These are phyloP conservation scores for Microctonus aethiopoides DNA, from an alignment of 2,888 invertebrate genomes.

Conservation along the genomic window DNA sequence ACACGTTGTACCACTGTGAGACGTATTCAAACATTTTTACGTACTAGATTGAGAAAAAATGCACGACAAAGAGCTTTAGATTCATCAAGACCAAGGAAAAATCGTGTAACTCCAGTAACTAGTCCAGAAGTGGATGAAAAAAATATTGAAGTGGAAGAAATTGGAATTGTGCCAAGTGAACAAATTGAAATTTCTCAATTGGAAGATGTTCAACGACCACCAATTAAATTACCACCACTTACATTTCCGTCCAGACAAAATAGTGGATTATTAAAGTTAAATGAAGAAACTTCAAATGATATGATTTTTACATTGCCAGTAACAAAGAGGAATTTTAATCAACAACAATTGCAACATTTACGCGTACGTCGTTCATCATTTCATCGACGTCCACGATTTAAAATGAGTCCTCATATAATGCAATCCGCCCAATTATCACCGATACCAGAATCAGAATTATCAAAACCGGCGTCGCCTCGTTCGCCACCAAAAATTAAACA, in stretches of 20 bases:
- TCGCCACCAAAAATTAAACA: conserved; percentile 65
- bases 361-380: conserved; percentile 56
- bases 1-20: conserved; percentile 54
- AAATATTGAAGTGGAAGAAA: conserved; percentile 15
- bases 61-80: conserved; percentile 48
- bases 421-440: conserved; percentile 72
- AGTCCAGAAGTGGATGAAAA: conserved; percentile 18
- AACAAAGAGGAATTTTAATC: conserved; percentile 53
- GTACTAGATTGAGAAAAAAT: conserved; percentile 54
- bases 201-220: conserved; percentile 38
- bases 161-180: conserved; percentile 3
- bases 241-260: conserved; percentile 46
- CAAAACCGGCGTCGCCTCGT: conserved; percentile 76
- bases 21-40: conserved; percentile 58
- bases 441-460: conserved; percentile 78
- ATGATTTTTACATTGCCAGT: conserved; percentile 43
- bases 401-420: conserved; percentile 58
- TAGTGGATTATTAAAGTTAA: conserved; percentile 32
- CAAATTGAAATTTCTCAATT: conserved; percentile 8
- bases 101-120: conserved; percentile 50
- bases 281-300: conserved; percentile 25
- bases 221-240: conserved; percentile 53
- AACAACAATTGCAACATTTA: conserved; percentile 46
- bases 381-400: conserved; percentile 59
- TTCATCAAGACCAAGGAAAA: conserved; percentile 45